These are phyloP conservation scores for Manduca sexta DNA, from an alignment of 1,140 invertebrate genomes.

Conservation along the genomic window DNA sequence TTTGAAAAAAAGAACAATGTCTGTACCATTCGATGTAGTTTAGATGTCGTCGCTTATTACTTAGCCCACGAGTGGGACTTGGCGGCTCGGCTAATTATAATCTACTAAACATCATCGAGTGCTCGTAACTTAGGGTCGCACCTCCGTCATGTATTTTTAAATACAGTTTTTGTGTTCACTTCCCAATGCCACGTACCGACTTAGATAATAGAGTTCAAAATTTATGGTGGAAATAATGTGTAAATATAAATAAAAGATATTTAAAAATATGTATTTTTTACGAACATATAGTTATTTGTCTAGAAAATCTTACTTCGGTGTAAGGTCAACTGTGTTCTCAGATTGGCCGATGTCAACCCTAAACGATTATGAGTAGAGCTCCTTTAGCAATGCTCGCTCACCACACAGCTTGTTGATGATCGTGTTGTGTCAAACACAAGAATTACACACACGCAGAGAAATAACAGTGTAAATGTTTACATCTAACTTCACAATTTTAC, in stretches of 20 bases:
- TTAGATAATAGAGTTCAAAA: slow-evolving; percentile 5
- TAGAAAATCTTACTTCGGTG: too few species aligned
- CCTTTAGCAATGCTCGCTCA: too few species aligned
- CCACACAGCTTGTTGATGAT: background rate
- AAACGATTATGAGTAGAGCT: slow-evolving; percentile 3
- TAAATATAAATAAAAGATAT: too few species aligned
- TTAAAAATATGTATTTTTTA: too few species aligned
- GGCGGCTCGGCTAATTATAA: slow-evolving; percentile 69
- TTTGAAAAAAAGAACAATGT: too few species aligned
- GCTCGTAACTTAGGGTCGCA: slow-evolving; percentile 62
- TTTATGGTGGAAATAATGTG: too few species aligned
- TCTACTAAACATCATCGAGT: slow-evolving; percentile 69
- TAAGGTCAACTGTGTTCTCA: too few species aligned
- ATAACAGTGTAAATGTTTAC: background rate
- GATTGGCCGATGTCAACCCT: too few species aligned
- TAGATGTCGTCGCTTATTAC: slow-evolving; percentile 18
- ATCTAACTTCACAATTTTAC: slow-evolving; percentile 5
- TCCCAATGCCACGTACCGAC: slow-evolving; percentile 21
- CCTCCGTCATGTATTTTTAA: slow-evolving; percentile 56
- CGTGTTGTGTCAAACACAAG: background rate
- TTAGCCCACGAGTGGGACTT: slow-evolving; percentile 31
- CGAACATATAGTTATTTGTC: too few species aligned
- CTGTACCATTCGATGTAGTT: background rate
- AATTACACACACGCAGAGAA: too few species aligned
- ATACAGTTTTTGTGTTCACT: slow-evolving; percentile 38